These are phyloP conservation scores for Scaptomyza pallida DNA, from an alignment of 1,140 invertebrate species.

Conservation along the genomic window DNA sequence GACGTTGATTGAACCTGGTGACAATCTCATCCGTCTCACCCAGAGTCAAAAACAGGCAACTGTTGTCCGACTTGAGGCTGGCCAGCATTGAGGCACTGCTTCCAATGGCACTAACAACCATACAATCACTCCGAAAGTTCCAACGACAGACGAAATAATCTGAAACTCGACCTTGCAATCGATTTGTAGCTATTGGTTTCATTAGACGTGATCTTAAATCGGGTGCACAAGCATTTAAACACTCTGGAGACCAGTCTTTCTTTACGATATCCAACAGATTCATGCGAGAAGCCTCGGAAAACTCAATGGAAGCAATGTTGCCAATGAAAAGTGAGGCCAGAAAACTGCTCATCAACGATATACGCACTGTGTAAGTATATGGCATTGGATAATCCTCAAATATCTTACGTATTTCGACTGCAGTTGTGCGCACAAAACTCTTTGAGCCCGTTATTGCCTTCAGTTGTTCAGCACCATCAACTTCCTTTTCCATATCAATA, in stretches of 20 bases:
- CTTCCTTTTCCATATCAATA: conserved; percentile 88
- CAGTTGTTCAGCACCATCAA: conserved; percentile 92
- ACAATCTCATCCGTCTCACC: conserved; percentile 93
- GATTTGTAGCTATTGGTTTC: conserved; percentile 88
- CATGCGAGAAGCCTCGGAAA: conserved; percentile 97
- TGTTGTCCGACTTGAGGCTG: conserved; percentile 90
- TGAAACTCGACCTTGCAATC: conserved; percentile 89
- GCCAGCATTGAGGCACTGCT: conserved; percentile 94
- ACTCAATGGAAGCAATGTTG: conserved; percentile 94
- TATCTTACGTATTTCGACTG: conserved; percentile 95
- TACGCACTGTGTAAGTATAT: conserved; percentile 93
- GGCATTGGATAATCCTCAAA: conserved; percentile 87
- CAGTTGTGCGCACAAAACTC: conserved; percentile 96
- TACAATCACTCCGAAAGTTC: conserved; percentile 91
- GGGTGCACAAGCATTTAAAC: conserved; percentile 90
- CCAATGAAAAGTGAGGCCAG: conserved; percentile 94
- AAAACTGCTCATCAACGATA: conserved; percentile 97
- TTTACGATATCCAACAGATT: conserved; percentile 94
- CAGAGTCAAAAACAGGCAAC: conserved; percentile 92
- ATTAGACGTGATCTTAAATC: conserved; percentile 89
- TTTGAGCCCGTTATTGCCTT: conserved; percentile 94
- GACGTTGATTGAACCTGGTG: conserved; percentile 89
- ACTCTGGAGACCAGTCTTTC: conserved; percentile 91
- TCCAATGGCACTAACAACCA: conserved; percentile 94
- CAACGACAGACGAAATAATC: conserved; percentile 93